Evolutionary conservation across 2,797 vertebrate genomes (phyloP).

Genomic region (Nannoperca australis): DNA sequence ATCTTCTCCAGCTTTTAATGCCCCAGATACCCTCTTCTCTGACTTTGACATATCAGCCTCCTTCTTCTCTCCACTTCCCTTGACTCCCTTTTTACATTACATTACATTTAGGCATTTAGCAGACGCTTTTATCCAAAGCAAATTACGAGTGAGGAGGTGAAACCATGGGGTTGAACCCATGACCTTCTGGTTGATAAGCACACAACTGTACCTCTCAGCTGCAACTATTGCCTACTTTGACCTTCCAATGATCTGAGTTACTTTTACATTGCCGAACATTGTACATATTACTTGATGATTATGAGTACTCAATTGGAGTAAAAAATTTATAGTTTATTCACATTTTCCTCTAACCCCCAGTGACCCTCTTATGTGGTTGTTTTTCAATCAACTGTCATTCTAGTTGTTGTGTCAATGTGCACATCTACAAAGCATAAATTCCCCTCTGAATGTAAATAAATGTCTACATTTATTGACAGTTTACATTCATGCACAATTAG

Average conservation of each 20-base stretch:
- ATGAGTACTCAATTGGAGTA: neutral
- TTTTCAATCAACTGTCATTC: neutral
- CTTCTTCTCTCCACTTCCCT: slow-evolving; percentile 10
- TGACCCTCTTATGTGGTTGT: neutral
- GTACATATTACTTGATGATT: neutral
- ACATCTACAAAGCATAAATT: neutral
- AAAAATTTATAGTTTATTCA: neutral
- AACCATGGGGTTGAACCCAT: too few species aligned
- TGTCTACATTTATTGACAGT: neutral
- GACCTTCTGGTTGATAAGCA: too few species aligned
- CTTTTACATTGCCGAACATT: neutral
- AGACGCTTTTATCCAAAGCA: too few species aligned
- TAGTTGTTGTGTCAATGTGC: neutral
- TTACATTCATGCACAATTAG: neutral
- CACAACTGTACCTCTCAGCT: too few species aligned
- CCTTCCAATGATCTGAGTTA: neutral
- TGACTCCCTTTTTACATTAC: neutral
- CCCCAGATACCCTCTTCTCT: slow-evolving; percentile 6
- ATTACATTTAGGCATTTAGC: too few species aligned
- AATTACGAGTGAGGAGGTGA: too few species aligned
- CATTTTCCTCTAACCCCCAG: neutral
- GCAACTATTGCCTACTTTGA: slow-evolving; percentile 30
- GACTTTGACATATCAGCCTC: slow-evolving; percentile 35
- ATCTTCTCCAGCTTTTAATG: slow-evolving; percentile 39
- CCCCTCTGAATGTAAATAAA: neutral